Conservation (phyloP, 2,888 invertebrate genomes). For the Sinodicranocentrus sp. region DNA sequence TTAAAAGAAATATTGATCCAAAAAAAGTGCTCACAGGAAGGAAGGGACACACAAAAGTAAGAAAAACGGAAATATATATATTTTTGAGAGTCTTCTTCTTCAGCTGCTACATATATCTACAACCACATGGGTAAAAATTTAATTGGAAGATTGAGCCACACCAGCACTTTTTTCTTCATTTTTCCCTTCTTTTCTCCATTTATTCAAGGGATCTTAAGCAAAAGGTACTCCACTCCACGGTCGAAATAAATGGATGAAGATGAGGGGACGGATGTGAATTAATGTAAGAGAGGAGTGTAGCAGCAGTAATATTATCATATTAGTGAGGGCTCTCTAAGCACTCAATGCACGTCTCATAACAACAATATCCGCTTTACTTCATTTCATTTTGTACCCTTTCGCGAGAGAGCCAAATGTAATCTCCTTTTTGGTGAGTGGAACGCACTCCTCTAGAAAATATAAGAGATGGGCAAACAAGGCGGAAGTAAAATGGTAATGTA, state of each 20-base stretch:
- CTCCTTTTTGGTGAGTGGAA: neutral
- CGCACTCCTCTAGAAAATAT: neutral
- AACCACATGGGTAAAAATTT: slow-evolving; percentile 33
- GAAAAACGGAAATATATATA: too few species aligned
- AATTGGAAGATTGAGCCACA: slow-evolving; percentile 60
- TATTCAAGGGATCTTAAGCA: too few species aligned
- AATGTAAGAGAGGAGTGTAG: slow-evolving; percentile 60
- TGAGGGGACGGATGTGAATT: slow-evolving; percentile 52
- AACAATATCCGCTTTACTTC: slow-evolving; percentile 48
- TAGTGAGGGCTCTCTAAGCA: slow-evolving; percentile 47
- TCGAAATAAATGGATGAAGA: slow-evolving; percentile 31
- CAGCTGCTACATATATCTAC: neutral
- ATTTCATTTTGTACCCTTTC: slow-evolving; percentile 49
- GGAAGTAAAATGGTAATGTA: slow-evolving; percentile 42
- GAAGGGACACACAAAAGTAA: neutral
- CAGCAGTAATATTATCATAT: slow-evolving; percentile 42
- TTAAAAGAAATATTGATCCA: slow-evolving; percentile 44
- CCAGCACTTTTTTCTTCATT: slow-evolving; percentile 40
- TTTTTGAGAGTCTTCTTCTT: slow-evolving; percentile 1
- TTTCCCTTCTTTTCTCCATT: slow-evolving; percentile 5
- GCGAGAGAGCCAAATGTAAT: neutral
- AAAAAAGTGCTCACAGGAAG: too few species aligned
- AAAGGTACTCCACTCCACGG: slow-evolving; percentile 22
- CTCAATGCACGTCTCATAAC: slow-evolving; percentile 48
- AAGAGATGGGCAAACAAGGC: slow-evolving; percentile 36